Base-by-base conservation (phyloP, 2,888 invertebrate genomes). In the Noctua pronuba region DNA sequence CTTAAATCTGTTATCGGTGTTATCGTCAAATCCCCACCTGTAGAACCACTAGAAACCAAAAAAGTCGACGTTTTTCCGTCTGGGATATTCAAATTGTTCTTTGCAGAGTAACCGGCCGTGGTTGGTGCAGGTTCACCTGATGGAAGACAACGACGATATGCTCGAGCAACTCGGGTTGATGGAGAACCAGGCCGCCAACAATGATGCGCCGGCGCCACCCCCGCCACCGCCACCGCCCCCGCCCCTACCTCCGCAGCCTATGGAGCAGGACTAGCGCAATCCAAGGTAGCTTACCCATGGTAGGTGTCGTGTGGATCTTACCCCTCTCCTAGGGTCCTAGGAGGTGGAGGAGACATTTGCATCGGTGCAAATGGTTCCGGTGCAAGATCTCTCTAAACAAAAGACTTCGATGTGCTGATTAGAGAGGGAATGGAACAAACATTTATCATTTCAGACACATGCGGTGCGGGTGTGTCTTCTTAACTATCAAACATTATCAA, bases 181-280 rank as follows among this genome's bases (percentile, higher is more conserved):
- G 92, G 96, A 96, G 84, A 95, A 96, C 90, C 95, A 92, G 82
- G 92, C 86, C 21, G 92, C 91, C 81, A 94, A 94, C 88, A 92
- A 94, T 82, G 90, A 92, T 60, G 91, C 91, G n/a, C 91, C 90
- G 97, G 99, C 78, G 97, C 98, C 88, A 97, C 97, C 80, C 97
- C 80, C 80, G 13, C 80, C 80, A 1, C 98, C 92, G 11, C 92
- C 89, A 1, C 91, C 89, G 0, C 98, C 99, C 92, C 99, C 99
- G 65, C 98, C 97, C 95, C 67, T 98, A 91, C 75, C 99, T 7
- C 88, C 88, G 98, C 83, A 98, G 95, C 88, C 97, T 96, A 94
- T 96, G 95, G 95, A 96, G 88, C 96, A 95, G 83, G 95, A 95
- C 83, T 92, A 91, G 82, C 65, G 80, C 88, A 88, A 75, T 87